Base-by-base conservation (phyloP, 2,888 invertebrate genomes). In the Agrilus mali region DNA sequence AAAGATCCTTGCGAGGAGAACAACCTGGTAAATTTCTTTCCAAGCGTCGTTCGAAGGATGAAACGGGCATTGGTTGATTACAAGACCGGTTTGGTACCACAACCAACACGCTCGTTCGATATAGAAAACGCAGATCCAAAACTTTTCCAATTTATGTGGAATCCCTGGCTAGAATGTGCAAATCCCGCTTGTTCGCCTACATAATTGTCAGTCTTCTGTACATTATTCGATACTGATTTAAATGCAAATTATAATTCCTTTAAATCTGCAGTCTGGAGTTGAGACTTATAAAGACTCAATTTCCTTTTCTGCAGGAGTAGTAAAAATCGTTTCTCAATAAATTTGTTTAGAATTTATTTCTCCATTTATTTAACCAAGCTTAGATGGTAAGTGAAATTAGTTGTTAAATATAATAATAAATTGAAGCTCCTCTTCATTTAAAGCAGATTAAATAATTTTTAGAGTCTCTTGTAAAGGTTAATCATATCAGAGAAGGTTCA, bases 1-100 rank as follows among this genome's bases (percentile, higher is more conserved):
- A 72, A 73, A 40, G 90, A 90, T 62, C 88, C 89, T 0, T 81
- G 85, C 55, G 89, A 90, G 61, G 78, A 78, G 41, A 77, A 77
- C 53, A 84, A 90, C 56, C 59, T 79, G 37, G 73, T 75, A 59
- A 59, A 63, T 38, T 67, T 64, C 42, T 73, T 74, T 8, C 70
- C 70, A 5, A 71, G 71, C 49, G 73, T 79, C 10, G 74, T 57
- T n/a, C 58, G 67, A 17, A 56, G 68, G 44, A 64, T 73, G 59
- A 69, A 71, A 53, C 60, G 67, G 20, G 60, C 67, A n/a, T 57
- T 78, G 46, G 65, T 67, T 33, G 63, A 68, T 41, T 75, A 74
- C 57, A 61, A 74, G 57, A 51, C 67, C 59, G 65, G 71, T 53
- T 52, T 74, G 59, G 68, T 75, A 42, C 76, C 78, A 27, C 71